Evolutionary conservation across 2,113 vertebrate species (phyloP).

Genomic region (Pachycephala philippinensis): DNA sequence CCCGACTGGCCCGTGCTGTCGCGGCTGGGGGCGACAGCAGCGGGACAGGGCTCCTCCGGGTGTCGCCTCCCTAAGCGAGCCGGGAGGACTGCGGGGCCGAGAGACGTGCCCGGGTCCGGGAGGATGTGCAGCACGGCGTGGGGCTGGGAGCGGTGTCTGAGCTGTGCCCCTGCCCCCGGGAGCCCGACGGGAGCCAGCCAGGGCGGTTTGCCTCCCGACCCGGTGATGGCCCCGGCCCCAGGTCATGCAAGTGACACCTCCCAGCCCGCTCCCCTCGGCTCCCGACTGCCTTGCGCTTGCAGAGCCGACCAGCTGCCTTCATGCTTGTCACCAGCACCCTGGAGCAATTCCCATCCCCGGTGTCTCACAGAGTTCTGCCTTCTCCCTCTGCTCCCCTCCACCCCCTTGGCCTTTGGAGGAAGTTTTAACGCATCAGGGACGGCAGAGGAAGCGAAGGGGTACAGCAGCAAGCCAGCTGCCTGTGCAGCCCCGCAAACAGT

Average conservation of each 20-base stretch:
- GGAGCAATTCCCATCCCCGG: background rate
- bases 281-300: background rate
- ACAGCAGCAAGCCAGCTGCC: background rate
- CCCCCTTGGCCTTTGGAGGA: background rate
- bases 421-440: background rate
- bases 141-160: background rate
- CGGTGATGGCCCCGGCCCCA: background rate
- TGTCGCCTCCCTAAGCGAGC: background rate
- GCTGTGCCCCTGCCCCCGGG: accelerated
- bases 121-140: background rate
- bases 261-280: background rate
- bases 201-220: background rate
- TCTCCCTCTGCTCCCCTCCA: background rate
- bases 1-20: background rate
- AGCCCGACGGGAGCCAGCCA: background rate
- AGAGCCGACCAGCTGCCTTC: slow-evolving; percentile 8
- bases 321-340: slow-evolving; percentile 20
- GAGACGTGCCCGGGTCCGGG: background rate
- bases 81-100: background rate
- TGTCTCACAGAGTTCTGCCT: background rate
- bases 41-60: background rate
- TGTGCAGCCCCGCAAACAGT: background rate
- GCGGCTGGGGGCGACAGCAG: background rate
- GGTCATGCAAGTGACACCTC: slow-evolving; percentile 27
- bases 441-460: background rate